Evolutionary conservation across 1,140 invertebrate genomes (phyloP).

Genomic region (Saccostrea cuccullata): DNA sequence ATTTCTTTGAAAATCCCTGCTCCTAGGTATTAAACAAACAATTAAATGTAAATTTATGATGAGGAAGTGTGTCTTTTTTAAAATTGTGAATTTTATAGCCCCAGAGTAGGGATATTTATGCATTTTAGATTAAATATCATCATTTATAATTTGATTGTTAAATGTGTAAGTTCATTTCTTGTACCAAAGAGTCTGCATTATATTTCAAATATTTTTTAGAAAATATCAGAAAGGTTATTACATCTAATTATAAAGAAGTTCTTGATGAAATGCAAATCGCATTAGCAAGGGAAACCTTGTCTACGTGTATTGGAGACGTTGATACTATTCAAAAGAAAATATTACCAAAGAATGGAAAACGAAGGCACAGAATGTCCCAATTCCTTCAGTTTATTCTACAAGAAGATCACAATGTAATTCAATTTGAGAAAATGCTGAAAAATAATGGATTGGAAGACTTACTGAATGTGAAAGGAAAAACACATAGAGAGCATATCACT

Average conservation of each 20-base stretch:
- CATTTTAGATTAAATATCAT: too few species aligned
- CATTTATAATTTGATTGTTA: too few species aligned
- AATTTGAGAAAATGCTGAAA: constrained; percentile 7
- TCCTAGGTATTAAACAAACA: too few species aligned
- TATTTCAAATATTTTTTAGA: too few species aligned
- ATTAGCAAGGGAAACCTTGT: not conserved
- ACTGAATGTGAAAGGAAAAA: not conserved
- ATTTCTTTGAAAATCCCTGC: too few species aligned
- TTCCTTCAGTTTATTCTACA: constrained; percentile 24
- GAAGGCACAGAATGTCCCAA: not conserved
- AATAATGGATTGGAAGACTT: not conserved
- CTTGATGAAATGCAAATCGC: constrained; percentile 4
- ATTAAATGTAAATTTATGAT: too few species aligned
- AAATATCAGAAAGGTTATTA: not conserved
- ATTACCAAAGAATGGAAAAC: constrained; percentile 11
- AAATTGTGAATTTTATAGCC: too few species aligned
- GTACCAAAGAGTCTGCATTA: too few species aligned
- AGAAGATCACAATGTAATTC: too few species aligned
- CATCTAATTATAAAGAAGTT: not conserved
- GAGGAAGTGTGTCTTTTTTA: too few species aligned
- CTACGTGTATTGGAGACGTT: not conserved
- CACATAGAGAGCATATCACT: not conserved
- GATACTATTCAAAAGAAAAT: not conserved
- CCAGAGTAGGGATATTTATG: too few species aligned
- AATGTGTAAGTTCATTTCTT: too few species aligned